phyloP scores from a whole-genome alignment of 1,140 invertebrate genomes.

The Hycleus phaleratus region DNA sequence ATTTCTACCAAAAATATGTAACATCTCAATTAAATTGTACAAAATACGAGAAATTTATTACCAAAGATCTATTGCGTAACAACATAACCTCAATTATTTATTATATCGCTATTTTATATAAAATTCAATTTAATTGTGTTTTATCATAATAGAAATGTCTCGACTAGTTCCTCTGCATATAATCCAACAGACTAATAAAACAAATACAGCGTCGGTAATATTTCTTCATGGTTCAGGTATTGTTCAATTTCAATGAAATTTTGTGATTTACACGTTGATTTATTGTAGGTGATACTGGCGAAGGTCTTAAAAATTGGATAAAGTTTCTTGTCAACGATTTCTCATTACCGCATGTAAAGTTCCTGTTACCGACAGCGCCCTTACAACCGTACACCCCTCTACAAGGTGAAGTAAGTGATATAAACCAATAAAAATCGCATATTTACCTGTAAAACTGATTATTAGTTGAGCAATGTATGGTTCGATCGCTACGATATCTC shows the following conservation, averaged over 20 bases:
- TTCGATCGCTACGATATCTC: conserved; percentile 56
- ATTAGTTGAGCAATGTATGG: conserved; percentile 55
- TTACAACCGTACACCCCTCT: conserved; percentile 56
- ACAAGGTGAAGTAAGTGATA: conserved; percentile 46
- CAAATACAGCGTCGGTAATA: conserved; percentile 48
- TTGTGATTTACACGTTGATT: conserved; percentile 7
- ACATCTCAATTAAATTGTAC: too few species aligned
- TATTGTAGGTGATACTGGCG: conserved; percentile 52
- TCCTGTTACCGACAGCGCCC: conserved; percentile 65
- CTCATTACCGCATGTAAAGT: conserved; percentile 58
- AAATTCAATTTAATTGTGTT: too few species aligned
- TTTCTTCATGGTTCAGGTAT: conserved; percentile 58
- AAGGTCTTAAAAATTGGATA: conserved; percentile 56
- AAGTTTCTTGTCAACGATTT: conserved; percentile 52
- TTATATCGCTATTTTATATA: too few species aligned
- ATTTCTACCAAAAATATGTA: too few species aligned
- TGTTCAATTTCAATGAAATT: conserved; percentile 11
- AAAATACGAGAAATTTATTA: too few species aligned
- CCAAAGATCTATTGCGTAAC: too few species aligned
- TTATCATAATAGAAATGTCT: too few species aligned
- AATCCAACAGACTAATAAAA: conserved; percentile 35
- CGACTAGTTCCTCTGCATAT: conserved; percentile 23
- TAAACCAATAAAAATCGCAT: too few species aligned
- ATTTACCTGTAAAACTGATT: too few species aligned
- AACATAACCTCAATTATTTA: too few species aligned